phyloP scores from a whole-genome alignment of 35 echinoderm and acorn worm species.

The Stichopus chloronotus region DNA sequence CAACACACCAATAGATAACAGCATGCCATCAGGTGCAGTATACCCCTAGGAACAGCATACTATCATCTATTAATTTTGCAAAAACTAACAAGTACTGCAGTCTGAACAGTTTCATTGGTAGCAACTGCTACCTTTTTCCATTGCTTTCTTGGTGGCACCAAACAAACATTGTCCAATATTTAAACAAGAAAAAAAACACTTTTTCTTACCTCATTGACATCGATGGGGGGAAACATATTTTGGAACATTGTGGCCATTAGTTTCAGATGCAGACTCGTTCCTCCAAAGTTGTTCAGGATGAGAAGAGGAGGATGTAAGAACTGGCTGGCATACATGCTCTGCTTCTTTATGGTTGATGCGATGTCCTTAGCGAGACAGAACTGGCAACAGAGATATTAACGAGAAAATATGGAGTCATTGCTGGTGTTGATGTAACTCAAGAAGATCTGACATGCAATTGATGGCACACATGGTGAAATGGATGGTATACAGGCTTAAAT shows the following conservation, averaged over 20 bases:
- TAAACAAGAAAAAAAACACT: background rate
- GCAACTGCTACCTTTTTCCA: too few species aligned
- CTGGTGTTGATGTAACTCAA: background rate
- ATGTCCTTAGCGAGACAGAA: constrained; percentile 83
- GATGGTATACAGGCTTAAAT: too few species aligned
- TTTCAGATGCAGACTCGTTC: constrained; percentile 76
- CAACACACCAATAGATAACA: too few species aligned
- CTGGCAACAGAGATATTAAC: constrained; percentile 48
- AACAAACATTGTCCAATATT: too few species aligned
- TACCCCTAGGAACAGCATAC: too few species aligned
- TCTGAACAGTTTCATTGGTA: too few species aligned
- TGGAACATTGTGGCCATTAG: constrained; percentile 92
- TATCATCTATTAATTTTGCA: too few species aligned
- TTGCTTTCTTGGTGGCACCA: too few species aligned
- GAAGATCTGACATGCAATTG: too few species aligned
- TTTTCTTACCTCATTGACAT: constrained; percentile 83
- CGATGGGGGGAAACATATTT: constrained; percentile 98
- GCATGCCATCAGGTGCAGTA: too few species aligned
- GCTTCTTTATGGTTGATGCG: constrained; percentile 74
- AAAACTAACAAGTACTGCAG: too few species aligned
- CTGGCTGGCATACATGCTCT: constrained; percentile 89
- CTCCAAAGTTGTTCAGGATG: constrained; percentile 92
- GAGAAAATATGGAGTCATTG: background rate
- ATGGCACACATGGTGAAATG: too few species aligned
- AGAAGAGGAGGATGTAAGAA: constrained; percentile 85